Evolutionary conservation across 2,888 invertebrate genomes (phyloP).

Genomic region (Leucophenga montana): DNA sequence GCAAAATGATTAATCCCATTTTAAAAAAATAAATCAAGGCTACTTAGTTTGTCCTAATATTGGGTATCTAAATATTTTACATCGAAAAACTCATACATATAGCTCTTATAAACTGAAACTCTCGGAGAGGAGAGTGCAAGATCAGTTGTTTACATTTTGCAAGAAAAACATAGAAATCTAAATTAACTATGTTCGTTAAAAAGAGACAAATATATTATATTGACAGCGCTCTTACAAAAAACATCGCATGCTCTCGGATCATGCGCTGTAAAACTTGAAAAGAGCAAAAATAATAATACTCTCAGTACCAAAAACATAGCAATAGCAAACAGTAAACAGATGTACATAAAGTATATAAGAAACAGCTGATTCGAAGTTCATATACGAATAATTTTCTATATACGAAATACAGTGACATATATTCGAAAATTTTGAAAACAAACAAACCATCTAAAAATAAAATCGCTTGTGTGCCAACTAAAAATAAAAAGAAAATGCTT

Average conservation of each 20-base stretch:
- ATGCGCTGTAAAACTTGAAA: slow-evolving; percentile 39
- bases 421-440: neutral
- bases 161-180: neutral
- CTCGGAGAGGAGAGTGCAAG: neutral
- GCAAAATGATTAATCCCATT: too few relatives aligned
- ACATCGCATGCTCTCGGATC: slow-evolving; percentile 35
- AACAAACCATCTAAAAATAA: slow-evolving; percentile 15
- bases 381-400: too few relatives aligned
- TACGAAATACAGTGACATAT: slow-evolving; percentile 10
- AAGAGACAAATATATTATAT: slow-evolving; percentile 29
- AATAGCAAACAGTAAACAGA: neutral
- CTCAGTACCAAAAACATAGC: neutral
- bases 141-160: slow-evolving; percentile 52
- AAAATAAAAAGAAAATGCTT: slow-evolving; percentile 18
- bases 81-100: too few relatives aligned
- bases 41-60: too few relatives aligned
- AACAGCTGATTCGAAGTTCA: neutral
- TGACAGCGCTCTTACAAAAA: slow-evolving; percentile 47
- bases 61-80: too few relatives aligned
- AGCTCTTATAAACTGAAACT: too few relatives aligned
- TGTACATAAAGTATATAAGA: neutral
- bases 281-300: slow-evolving; percentile 17
- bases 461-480: slow-evolving; percentile 21
- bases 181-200: slow-evolving; percentile 10
- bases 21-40: too few relatives aligned